Conservation (phyloP, 1,140 invertebrate genomes). For the Drosophila erecta region DNA sequence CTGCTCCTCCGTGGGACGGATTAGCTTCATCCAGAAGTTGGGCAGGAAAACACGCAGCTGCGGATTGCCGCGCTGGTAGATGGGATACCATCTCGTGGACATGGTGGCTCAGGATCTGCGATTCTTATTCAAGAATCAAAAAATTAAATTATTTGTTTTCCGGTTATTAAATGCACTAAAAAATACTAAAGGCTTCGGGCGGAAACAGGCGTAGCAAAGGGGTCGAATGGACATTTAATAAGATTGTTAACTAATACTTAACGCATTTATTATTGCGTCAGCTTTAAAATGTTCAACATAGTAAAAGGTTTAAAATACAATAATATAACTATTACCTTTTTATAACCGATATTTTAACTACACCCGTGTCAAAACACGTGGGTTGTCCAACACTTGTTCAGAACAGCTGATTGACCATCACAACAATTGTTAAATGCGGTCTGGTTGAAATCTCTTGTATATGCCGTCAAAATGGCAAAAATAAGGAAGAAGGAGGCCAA, state of each 20-base stretch:
- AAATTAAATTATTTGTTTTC: slow-evolving; percentile 26
- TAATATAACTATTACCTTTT: too few species aligned
- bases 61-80: slow-evolving; percentile 95
- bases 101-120: slow-evolving; percentile 30
- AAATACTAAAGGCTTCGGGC: background rate
- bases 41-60: slow-evolving; percentile 95
- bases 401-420: slow-evolving; percentile 48
- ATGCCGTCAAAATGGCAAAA: slow-evolving; percentile 60
- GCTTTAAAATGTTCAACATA: background rate
- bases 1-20: slow-evolving; percentile 88
- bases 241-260: too few species aligned
- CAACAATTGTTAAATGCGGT: slow-evolving; percentile 15
- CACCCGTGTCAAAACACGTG: slow-evolving; percentile 20
- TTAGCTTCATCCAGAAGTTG: slow-evolving; percentile 97
- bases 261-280: background rate
- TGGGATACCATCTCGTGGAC: slow-evolving; percentile 89
- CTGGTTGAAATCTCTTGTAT: background rate
- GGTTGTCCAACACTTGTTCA: slow-evolving; percentile 12
- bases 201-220: background rate
- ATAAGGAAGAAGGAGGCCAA: slow-evolving; percentile 38
- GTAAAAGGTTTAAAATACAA: too few species aligned
- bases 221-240: background rate
- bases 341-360: too few species aligned
- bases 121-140: slow-evolving; percentile 31
- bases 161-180: slow-evolving; percentile 26